Percentiles rank a stretch among this genome's conserved stretches.
Evolutionary conservation across 1,140 invertebrate species (phyloP).

Genomic region (Caenorhabditis brenneri): DNA sequence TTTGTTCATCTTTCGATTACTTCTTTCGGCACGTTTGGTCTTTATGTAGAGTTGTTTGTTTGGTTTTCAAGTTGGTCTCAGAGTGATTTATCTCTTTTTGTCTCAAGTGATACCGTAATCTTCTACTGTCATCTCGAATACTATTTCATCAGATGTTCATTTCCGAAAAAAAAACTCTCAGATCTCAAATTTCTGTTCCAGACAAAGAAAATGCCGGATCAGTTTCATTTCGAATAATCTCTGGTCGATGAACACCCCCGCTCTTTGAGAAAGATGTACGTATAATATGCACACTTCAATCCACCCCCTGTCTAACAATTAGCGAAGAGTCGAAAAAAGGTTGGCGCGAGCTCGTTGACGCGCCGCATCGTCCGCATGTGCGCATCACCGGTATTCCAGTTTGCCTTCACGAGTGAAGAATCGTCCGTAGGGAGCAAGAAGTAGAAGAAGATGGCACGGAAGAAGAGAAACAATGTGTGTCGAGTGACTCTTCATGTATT

Average conservation of each 20-base stretch:
- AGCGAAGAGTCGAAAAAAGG: conserved; percentile 10
- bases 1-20: neutral
- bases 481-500: neutral
- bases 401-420: neutral
- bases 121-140: too few relatives aligned
- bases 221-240: conserved; percentile 6
- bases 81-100: too few relatives aligned
- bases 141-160: neutral
- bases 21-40: too few relatives aligned
- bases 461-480: neutral
- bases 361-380: neutral
- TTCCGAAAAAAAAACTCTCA: neutral
- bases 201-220: neutral
- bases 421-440: conserved; percentile 16
- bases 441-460: neutral
- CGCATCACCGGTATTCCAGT: conserved; percentile 21
- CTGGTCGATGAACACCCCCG: conserved; percentile 23
- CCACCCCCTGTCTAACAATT: conserved; percentile 30
- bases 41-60: neutral
- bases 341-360: conserved; percentile 28
- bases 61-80: neutral
- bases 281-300: conserved; percentile 41
- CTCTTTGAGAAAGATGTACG: neutral
- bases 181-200: neutral
- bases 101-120: neutral